Conservation (phyloP, 2,113 vertebrate genomes). For the Alectura lathami region DNA sequence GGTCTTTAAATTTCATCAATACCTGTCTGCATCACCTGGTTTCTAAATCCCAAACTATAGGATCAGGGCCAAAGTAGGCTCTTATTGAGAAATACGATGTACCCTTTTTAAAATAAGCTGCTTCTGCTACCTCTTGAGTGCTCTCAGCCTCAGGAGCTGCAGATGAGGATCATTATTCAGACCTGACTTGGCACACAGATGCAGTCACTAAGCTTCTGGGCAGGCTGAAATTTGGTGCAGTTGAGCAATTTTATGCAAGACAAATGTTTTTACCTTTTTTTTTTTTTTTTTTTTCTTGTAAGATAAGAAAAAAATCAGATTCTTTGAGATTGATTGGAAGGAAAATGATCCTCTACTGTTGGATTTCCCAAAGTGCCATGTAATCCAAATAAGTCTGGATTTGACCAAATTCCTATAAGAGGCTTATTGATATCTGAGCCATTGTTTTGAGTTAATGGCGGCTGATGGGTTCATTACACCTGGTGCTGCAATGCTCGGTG, state of each 20-base stretch:
- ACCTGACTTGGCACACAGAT: not conserved
- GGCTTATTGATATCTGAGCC: slow-evolving; percentile 49
- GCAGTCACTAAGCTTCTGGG: not conserved
- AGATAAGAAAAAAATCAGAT: not conserved
- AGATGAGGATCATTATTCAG: slow-evolving; percentile 10
- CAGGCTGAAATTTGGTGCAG: slow-evolving; percentile 12
- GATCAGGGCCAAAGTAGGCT: not conserved
- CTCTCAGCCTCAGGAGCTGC: not conserved
- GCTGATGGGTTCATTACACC: slow-evolving; percentile 29
- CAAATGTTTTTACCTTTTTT: not conserved
- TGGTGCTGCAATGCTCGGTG: not conserved
- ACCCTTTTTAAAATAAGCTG: not conserved
- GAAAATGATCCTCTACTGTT: slow-evolving; percentile 26
- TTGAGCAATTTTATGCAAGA: slow-evolving; percentile 34
- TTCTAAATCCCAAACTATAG: not conserved
- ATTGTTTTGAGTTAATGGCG: slow-evolving; percentile 42
- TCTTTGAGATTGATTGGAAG: slow-evolving; percentile 15
- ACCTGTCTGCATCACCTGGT: not conserved
- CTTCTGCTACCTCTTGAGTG: not conserved
- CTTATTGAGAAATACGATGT: not conserved
- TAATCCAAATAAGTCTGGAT: slow-evolving; percentile 58
- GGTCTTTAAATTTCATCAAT: not conserved
- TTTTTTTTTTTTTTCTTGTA: not conserved
- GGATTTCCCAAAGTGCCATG: slow-evolving; percentile 33
- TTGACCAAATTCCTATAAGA: slow-evolving; percentile 38